Percentiles rank a stretch among this genome's conserved stretches.
Conservation (phyloP, 2,888 invertebrate species). For the Oxystoma pomonae region DNA sequence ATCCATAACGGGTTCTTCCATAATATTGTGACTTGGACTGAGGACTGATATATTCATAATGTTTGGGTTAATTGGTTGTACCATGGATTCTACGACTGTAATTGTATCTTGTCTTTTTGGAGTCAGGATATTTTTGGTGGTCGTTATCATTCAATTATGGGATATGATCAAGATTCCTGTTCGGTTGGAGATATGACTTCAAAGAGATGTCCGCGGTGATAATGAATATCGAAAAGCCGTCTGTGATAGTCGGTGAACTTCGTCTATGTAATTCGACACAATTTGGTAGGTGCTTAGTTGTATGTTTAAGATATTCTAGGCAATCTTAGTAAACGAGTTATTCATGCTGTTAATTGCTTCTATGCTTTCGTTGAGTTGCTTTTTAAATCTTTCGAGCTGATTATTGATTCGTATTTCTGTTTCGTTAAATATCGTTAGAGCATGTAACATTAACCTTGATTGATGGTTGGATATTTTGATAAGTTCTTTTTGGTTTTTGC, state of each 20-base stretch:
- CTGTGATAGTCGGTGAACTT: too few relatives aligned
- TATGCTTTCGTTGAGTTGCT: too few relatives aligned
- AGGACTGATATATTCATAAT: too few relatives aligned
- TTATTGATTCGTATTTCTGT: background rate
- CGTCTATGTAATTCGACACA: too few relatives aligned
- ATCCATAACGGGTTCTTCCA: too few relatives aligned
- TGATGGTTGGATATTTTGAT: constrained; percentile 5
- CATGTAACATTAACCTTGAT: constrained; percentile 4
- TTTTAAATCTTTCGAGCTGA: background rate
- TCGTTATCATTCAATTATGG: too few relatives aligned
- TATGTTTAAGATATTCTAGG: background rate
- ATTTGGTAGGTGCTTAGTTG: constrained; percentile 4
- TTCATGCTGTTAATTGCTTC: constrained; percentile 2
- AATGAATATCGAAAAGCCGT: constrained; percentile 5
- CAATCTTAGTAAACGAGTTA: background rate
- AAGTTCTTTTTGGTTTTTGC: background rate
- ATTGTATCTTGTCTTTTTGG: too few relatives aligned
- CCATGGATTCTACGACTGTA: too few relatives aligned
- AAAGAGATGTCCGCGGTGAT: constrained; percentile 6
- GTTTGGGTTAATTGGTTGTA: too few relatives aligned
- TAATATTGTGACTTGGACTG: too few relatives aligned
- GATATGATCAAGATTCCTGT: too few relatives aligned
- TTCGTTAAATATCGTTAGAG: background rate
- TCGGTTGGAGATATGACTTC: constrained; percentile 1
- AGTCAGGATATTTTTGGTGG: too few relatives aligned